These are phyloP conservation scores for Galbula dea DNA, from an alignment of 2,113 vertebrate genomes.

Conservation along the genomic window DNA sequence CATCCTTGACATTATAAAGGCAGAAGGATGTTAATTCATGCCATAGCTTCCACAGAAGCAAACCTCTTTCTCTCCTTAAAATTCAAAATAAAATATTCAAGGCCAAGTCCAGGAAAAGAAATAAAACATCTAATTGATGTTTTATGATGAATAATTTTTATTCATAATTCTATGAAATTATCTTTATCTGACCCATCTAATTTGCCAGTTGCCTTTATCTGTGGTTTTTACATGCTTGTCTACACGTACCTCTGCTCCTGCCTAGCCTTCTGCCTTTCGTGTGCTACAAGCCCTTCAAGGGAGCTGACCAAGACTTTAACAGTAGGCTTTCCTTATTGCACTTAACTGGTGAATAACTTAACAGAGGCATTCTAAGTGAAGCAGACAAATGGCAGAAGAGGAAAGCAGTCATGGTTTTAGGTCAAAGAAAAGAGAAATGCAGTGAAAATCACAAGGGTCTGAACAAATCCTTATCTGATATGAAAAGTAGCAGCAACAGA, in stretches of 20 bases:
- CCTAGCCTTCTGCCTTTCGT: neutral
- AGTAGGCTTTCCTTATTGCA: neutral
- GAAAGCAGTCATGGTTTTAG: neutral
- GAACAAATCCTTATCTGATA: neutral
- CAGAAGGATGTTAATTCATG: neutral
- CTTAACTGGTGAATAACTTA: neutral
- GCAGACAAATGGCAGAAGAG: neutral
- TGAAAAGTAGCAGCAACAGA: neutral
- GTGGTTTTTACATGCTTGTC: neutral
- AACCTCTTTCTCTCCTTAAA: neutral
- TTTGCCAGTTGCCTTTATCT: neutral
- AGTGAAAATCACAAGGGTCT: neutral
- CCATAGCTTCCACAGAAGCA: neutral
- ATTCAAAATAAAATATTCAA: neutral
- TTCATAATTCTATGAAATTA: neutral
- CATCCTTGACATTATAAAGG: neutral
- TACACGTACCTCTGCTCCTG: neutral
- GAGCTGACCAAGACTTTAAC: neutral
- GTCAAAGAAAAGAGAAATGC: neutral
- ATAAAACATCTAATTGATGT: neutral
- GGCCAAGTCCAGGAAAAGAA: neutral
- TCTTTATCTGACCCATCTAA: neutral
- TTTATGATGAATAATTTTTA: neutral
- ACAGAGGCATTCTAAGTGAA: neutral
- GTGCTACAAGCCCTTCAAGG: neutral